Evolutionary conservation across 2,113 vertebrate species (phyloP).

Genomic region (Vidua chalybeata): DNA sequence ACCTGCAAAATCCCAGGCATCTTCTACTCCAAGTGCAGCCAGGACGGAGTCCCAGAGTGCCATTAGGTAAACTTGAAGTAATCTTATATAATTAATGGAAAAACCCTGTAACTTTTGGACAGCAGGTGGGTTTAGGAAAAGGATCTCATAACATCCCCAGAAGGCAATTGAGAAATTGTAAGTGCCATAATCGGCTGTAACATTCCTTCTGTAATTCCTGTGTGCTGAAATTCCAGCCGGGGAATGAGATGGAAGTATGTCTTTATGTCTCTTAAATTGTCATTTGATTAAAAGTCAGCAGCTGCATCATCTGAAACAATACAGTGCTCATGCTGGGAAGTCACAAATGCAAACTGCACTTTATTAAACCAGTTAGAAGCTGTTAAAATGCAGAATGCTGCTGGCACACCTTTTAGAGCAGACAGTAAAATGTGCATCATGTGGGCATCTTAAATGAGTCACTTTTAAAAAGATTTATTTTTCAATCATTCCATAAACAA

Average conservation of each 20-base stretch:
- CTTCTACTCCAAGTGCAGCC: background rate
- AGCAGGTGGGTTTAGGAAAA: slow-evolving; percentile 24
- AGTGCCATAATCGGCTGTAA: background rate
- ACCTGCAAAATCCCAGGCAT: background rate
- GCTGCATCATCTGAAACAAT: slow-evolving; percentile 35
- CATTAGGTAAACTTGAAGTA: background rate
- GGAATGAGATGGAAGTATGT: background rate
- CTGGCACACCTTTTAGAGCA: slow-evolving; percentile 47
- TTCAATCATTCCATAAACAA: slow-evolving; percentile 40
- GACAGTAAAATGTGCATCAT: slow-evolving; percentile 30
- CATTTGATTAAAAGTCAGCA: slow-evolving; percentile 63
- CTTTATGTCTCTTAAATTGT: slow-evolving; percentile 27
- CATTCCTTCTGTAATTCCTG: background rate
- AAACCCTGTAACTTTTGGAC: slow-evolving; percentile 4
- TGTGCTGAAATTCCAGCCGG: background rate
- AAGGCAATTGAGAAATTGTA: slow-evolving; percentile 9
- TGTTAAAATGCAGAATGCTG: slow-evolving; percentile 45
- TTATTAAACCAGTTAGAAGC: slow-evolving; percentile 50
- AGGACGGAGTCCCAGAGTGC: background rate
- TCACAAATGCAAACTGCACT: slow-evolving; percentile 25
- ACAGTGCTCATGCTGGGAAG: slow-evolving; percentile 35
- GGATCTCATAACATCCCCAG: background rate
- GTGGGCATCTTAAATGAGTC: slow-evolving; percentile 9
- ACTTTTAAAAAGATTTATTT: slow-evolving; percentile 19
- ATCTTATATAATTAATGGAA: slow-evolving; percentile 22